Conservation (phyloP, 2,888 invertebrate species). For the Ptychoptera contaminata region DNA sequence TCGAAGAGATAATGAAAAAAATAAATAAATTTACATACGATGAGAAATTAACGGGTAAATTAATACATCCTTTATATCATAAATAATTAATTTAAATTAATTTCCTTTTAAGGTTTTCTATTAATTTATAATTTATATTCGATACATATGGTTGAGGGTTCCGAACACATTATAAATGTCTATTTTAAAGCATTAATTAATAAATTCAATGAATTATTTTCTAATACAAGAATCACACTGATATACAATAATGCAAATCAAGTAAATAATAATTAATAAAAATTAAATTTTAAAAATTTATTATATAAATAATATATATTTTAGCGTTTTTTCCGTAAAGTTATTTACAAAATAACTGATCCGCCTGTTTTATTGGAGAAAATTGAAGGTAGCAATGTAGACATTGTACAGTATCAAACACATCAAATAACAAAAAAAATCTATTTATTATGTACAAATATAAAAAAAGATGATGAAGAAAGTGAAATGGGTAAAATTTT, state of each 20-base stretch:
- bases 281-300: too few species aligned
- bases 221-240: slow-evolving; percentile 7
- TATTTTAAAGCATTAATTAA: too few species aligned
- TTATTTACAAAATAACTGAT: slow-evolving; percentile 3
- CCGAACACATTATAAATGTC: slow-evolving; percentile 9
- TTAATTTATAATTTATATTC: slow-evolving; percentile 10
- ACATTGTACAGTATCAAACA: neutral
- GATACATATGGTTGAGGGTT: slow-evolving; percentile 11
- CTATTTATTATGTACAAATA: neutral
- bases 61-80: neutral
- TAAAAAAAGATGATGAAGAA: neutral
- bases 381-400: neutral
- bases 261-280: slow-evolving; percentile 1
- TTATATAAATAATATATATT: neutral
- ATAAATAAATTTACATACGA: slow-evolving; percentile 4
- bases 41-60: neutral
- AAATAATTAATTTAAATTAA: neutral
- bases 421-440: neutral
- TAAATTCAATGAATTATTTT: slow-evolving; percentile 7
- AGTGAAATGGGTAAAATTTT: neutral
- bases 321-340: slow-evolving; percentile 6
- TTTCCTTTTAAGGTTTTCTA: slow-evolving; percentile 3
- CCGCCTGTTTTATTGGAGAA: slow-evolving; percentile 5
- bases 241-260: slow-evolving; percentile 10
- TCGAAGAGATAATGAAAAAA: slow-evolving; percentile 1